Base-by-base conservation (phyloP, 2,888 invertebrate species). In the Diadromus collaris region DNA sequence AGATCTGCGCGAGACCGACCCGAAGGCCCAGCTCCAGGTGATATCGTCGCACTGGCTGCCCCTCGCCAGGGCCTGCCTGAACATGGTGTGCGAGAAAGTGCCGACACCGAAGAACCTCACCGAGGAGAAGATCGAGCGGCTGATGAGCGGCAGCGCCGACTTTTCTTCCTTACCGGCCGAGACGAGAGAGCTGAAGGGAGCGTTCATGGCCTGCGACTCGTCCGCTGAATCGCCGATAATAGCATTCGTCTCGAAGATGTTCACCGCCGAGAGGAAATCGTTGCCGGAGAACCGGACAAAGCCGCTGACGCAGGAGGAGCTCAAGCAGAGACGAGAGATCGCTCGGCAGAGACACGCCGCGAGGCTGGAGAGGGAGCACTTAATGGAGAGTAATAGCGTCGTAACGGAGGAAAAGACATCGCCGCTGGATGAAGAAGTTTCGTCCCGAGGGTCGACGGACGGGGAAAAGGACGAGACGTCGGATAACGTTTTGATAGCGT, bases 11-110 rank as follows among this genome's bases (percentile, higher is more conserved):
- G 94, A 96, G 83, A 95, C 94, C 5, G 98, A 98, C 90, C 91
- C 94, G 0, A 94, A 95, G 89, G 92, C 95, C 1, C 96, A 96
- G 88, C 92, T 98, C 0, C 96, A 96, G 88, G 94, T 96, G 0
- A 93, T 99, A 16, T 95, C 96, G 90, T 95, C 95, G 48, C 96
- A 96, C 86, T 99, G 99, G 99, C 91, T 98, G 63, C 98, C 98
- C 6, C 91, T 99, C 64, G 95, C 98, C 6, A 91, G 92, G 48
- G 94, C 95, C 27, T 95, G 98, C n/a, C 92, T 99, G 16, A 93
- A 95, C 82, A 96, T 96, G 94, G 95, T 97, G 1, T 95, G 95
- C 84, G 92, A 92, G 61, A 94, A 95, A 88, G 93, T 98, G n/a
- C 97, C 98, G 0, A 93, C 96, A 1, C 98, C 99, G 0, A 92